Evolutionary conservation across 2,888 invertebrate genomes (phyloP), one percentile per base, ranked within the genome.

Genomic region (Branchipolynoe longqiensis): DNA sequence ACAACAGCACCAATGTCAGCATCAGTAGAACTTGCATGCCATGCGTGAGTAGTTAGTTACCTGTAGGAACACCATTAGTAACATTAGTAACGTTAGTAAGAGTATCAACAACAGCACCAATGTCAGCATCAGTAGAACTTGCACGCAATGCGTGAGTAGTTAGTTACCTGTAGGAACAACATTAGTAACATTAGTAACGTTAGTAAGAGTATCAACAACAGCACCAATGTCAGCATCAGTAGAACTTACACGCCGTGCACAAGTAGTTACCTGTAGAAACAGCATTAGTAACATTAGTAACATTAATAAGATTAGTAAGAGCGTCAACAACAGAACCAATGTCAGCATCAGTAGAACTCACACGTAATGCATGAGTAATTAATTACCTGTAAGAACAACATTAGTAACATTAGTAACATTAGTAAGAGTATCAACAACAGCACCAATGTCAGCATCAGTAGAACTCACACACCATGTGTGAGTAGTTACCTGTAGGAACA

Each of bases 11-110:
- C n/a, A n/a, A n/a, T n/a, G n/a, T 96, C 2, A 97, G 95, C 93
- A 96, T 96, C 54, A 95, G 93, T 96, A 96, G 91, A 97, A 96
- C 90, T 96, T 96, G 12, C 92, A 90, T 2, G 92, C 91, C 41
- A 93, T 89, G 18, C 93, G 89, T 0, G 93, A 93, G 89, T 93
- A 93, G 87, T 93, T 93, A 33, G 93, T 93, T 92, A 86, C 93
- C 93, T 92, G 86, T 22, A 87, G 81, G 25, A 62, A 28, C 8
- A 12, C 48, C 8, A 48, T 8, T n/a, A n/a, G n/a, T n/a, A n/a
- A n/a, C n/a, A n/a, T n/a, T n/a, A n/a, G n/a, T n/a, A n/a, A n/a
- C n/a, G n/a, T n/a, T n/a, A n/a, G n/a, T n/a, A n/a, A n/a, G n/a
- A n/a, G n/a, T n/a, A n/a, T n/a, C n/a, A n/a, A n/a, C n/a, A n/a